Conservation (phyloP, 2,888 invertebrate species). For the Tetropium fuscum region DNA sequence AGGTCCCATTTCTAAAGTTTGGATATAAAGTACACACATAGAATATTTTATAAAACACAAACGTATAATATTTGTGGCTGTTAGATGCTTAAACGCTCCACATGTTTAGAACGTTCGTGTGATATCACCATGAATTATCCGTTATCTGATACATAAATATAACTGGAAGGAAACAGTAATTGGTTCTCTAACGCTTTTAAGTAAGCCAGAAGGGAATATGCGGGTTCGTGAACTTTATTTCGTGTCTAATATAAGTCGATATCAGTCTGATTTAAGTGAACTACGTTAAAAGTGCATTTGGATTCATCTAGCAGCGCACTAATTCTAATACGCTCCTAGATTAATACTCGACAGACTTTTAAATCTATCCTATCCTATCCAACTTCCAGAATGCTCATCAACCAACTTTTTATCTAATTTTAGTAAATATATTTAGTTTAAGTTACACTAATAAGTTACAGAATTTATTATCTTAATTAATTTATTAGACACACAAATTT, state of each 20-base stretch:
- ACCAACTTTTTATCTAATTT: too few species aligned
- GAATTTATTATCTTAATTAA: too few species aligned
- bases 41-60: slow-evolving; percentile 15
- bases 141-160: slow-evolving; percentile 51
- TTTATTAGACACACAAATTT: too few species aligned
- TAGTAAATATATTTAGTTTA: too few species aligned
- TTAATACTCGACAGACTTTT: too few species aligned
- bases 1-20: neutral
- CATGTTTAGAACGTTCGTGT: slow-evolving; percentile 33
- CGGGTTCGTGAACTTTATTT: slow-evolving; percentile 26
- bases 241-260: slow-evolving; percentile 23
- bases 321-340: too few species aligned
- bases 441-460: too few species aligned
- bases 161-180: slow-evolving; percentile 49
- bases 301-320: too few species aligned
- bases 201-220: slow-evolving; percentile 34
- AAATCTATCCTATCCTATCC: too few species aligned
- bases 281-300: slow-evolving; percentile 24
- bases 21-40: slow-evolving; percentile 7
- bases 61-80: neutral
- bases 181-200: slow-evolving; percentile 47
- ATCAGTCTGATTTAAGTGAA: slow-evolving; percentile 26
- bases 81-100: slow-evolving; percentile 16
- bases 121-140: slow-evolving; percentile 33
- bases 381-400: too few species aligned